Evolutionary conservation across 2,888 invertebrate genomes (phyloP).

Genomic region (Thalpophila matura): DNA sequence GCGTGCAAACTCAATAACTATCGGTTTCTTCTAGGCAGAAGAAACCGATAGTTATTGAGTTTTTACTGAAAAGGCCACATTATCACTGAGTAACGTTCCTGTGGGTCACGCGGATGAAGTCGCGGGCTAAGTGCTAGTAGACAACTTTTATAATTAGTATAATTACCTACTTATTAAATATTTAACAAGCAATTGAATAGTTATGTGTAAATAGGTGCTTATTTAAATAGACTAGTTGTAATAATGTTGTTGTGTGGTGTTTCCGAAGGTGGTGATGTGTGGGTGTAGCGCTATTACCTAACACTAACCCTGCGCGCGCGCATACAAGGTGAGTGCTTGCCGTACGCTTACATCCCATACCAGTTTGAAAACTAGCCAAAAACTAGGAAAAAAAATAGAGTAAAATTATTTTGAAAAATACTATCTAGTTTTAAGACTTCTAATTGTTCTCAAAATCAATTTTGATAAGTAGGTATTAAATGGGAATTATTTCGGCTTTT

Average conservation of each 20-base stretch:
- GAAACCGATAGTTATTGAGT: too few species aligned
- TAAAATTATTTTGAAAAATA: neutral
- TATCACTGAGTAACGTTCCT: too few species aligned
- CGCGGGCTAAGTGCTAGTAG: too few species aligned
- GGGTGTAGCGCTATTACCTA: conserved; percentile 81
- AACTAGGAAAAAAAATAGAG: neutral
- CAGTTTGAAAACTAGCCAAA: neutral
- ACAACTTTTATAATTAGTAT: too few species aligned
- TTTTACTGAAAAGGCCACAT: too few species aligned
- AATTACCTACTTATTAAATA: too few species aligned
- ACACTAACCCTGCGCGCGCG: conserved; percentile 79
- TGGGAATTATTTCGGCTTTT: neutral
- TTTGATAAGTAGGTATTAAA: neutral
- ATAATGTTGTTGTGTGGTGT: conserved; percentile 69
- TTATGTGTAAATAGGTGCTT: neutral
- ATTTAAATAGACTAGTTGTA: neutral
- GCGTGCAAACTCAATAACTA: too few species aligned
- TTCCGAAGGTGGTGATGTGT: conserved; percentile 86
- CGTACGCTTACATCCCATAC: conserved; percentile 52
- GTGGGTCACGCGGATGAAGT: too few species aligned
- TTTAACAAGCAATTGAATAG: neutral
- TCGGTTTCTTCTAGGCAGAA: too few species aligned
- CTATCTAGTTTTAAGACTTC: neutral
- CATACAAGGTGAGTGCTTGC: conserved; percentile 85
- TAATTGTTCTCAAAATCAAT: neutral